Evolutionary conservation across 2,797 vertebrate species (phyloP), one percentile per base, ranked within the genome.

Genomic region (Margarornis squamiger): DNA sequence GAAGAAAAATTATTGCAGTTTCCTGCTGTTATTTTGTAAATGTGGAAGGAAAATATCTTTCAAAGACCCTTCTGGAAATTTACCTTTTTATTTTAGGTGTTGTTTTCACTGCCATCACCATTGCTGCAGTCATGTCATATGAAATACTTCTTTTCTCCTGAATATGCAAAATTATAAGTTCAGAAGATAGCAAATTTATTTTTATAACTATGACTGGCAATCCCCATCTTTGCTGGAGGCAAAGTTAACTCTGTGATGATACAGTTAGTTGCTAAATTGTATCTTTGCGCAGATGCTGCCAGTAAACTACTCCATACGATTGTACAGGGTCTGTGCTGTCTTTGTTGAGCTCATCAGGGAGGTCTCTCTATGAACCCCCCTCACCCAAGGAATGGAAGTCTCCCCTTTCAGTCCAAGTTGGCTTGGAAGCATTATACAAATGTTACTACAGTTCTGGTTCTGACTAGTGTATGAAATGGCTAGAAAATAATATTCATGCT

Each of bases 321-420:
- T 16, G 14, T 0, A 22, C 12, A 29, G 20, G 5, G 22, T 45
- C 30, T 14, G 9, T 8, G 4, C 17, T 51, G 12, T 41, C 24
- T 77, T 70, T 59, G 8, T 27, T 52, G 41, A 52, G 22, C 26
- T 67, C 3, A 0, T n/a, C 12, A 30, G 45, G 36, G 80, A 54
- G 14, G 13, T 51, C 5, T 38, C 5, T 51, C 7, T 32, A 12
- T 21, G 89, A 32, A 32, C 1, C 4, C 4, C 2, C 13, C 3
- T 57, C 36, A 20, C 14, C 4, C 12, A 13, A 59, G 6, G 26
- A 68, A 4, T 48, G 5, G 58, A 70, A 76, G 12, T 57, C 26
- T 86, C 2, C 17, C 12, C 6, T 87, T 80, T 73, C 15, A 29
- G 30, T 49, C 16, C 22, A 16, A 39, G 4, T 23, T 13, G 63